Evolutionary conservation across 2,113 vertebrate genomes (phyloP).

Genomic region (Eulacestoma nigropectus): DNA sequence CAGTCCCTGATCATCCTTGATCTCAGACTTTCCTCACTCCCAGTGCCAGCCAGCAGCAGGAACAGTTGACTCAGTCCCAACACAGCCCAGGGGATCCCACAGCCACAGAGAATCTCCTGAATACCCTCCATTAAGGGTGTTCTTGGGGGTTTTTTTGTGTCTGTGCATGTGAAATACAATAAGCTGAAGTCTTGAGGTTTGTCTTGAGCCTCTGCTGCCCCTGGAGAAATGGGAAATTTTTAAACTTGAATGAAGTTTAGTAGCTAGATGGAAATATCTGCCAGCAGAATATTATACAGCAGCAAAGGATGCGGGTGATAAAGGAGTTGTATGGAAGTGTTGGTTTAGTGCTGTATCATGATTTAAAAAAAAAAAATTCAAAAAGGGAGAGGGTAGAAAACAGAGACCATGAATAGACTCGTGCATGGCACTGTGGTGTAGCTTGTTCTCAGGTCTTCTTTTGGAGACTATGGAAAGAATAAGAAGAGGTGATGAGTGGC

Average conservation of each 20-base stretch:
- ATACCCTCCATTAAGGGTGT: not conserved
- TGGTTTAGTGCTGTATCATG: not conserved
- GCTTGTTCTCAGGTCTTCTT: not conserved
- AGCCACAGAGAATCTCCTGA: fast-evolving
- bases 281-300: not conserved
- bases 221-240: not conserved
- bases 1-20: not conserved
- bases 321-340: not conserved
- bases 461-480: not conserved
- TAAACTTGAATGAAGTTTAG: not conserved
- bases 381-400: not conserved
- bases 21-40: not conserved
- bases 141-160: fast-evolving
- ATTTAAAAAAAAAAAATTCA: not conserved
- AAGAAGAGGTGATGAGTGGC: not conserved
- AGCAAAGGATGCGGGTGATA: not conserved
- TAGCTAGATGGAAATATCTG: not conserved
- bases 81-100: fast-evolving
- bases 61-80: not conserved
- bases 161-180: fast-evolving
- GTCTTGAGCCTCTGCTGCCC: not conserved
- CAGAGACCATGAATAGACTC: not conserved
- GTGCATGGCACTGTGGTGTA: not conserved
- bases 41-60: not conserved
- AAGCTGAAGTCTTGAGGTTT: not conserved